Conservation (phyloP, 2,113 vertebrate genomes). For the Castor canadensis region DNA sequence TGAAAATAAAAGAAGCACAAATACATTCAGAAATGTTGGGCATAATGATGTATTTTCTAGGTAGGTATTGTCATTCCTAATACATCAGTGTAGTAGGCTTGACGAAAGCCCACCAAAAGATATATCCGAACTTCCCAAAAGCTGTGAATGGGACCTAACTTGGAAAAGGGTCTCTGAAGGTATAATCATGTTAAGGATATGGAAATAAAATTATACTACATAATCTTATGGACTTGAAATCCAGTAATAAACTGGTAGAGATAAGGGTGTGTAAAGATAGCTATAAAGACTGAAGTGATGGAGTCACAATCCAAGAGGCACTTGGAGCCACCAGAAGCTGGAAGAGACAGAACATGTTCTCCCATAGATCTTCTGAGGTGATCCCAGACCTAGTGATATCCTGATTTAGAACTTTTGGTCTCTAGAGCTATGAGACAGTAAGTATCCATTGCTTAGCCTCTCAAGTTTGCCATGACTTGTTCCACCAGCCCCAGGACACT, state of each 20-base stretch:
- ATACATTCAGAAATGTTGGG: neutral
- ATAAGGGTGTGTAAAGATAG: too few relatives aligned
- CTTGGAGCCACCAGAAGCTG: neutral
- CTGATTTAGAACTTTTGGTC: neutral
- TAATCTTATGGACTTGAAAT: neutral
- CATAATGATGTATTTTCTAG: neutral
- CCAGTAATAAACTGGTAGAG: too few relatives aligned
- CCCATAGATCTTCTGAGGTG: neutral
- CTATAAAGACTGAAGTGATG: too few relatives aligned
- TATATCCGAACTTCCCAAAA: neutral
- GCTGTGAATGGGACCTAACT: rapidly evolving
- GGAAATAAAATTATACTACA: neutral
- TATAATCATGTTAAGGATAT: neutral
- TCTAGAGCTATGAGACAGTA: neutral
- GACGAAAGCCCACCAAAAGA: neutral
- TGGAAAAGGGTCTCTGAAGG: neutral
- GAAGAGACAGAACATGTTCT: neutral
- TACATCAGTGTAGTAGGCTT: neutral
- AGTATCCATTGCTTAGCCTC: neutral
- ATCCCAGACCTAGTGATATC: neutral
- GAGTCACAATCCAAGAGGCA: too few relatives aligned
- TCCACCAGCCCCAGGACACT: neutral
- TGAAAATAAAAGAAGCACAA: neutral
- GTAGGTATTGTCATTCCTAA: neutral
- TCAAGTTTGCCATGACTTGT: neutral